These are phyloP conservation scores for Ictalurus punctatus DNA, from an alignment of 2,113 vertebrate genomes.

Conservation along the genomic window DNA sequence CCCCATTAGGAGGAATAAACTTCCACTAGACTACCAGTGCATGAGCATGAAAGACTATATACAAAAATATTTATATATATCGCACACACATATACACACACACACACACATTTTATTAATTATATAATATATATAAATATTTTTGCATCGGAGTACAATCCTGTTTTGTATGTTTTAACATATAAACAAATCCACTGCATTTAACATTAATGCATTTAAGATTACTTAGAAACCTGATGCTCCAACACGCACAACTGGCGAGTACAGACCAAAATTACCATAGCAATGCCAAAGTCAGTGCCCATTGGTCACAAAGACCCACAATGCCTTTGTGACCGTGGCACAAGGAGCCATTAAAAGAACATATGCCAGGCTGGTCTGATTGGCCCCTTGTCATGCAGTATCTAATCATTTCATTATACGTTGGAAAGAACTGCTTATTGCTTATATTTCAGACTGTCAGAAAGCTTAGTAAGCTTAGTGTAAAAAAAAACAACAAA, in stretches of 20 bases:
- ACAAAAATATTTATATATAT: not conserved
- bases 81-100: too few relatives aligned
- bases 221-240: not conserved
- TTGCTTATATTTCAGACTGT: conserved; percentile 57
- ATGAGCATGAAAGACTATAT: not conserved
- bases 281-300: not conserved
- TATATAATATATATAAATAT: not conserved
- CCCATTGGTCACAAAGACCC: not conserved
- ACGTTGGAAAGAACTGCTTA: conserved; percentile 5
- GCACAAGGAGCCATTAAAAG: not conserved
- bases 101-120: too few relatives aligned
- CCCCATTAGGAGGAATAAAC: not conserved
- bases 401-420: conserved; percentile 39
- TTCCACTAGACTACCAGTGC: not conserved
- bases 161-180: not conserved
- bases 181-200: not conserved
- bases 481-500: not conserved
- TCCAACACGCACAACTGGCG: not conserved
- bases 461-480: not conserved
- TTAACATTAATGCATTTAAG: not conserved
- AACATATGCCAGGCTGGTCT: not conserved
- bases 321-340: not conserved
- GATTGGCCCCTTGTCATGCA: conserved; percentile 9
- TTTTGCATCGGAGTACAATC: not conserved
- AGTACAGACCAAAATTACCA: conserved; percentile 3